Evolutionary conservation across 2,888 invertebrate species (phyloP), one percentile per base, ranked within the genome.

Genomic region (Apamea anceps): DNA sequence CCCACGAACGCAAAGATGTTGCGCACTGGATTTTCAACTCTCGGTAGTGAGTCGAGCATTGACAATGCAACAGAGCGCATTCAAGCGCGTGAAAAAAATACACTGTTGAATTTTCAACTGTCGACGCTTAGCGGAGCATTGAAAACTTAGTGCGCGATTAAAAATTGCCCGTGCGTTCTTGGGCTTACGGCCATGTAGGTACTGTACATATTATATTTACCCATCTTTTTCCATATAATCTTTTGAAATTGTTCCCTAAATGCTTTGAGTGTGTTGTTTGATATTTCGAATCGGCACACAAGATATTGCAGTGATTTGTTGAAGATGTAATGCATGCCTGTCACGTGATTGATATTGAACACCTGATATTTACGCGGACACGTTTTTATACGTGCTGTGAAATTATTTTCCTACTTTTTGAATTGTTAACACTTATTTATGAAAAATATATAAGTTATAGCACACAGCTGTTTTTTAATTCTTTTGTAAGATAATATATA

Each of bases 401-500:
- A 75, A 81, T 84, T 85, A 84, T 86, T 89, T 88, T 90, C 82
- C 83, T 89, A 90, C 87, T 89, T 89, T 90, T 90, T 84, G 82
- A 78, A 90, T 91, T 90, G 88, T 90, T 91, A 89, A 77, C 90
- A 91, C 89, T 86, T 85, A 87, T 91, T 90, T 91, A 88, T 87
- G 78, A 90, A 91, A 80, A 81, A 90, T 85, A 89, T 89, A 91
- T 90, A 85, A 86, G 86, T 89, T 92, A 89, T 85, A 90, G 90
- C 92, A 92, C 90, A 72, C n/a, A 25, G 25, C 62, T 86, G 85
- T 72, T 81, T 85, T 84, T 72, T 65, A 66, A 37, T 67, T 60
- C 0, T 57, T 37, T 45, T 48, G 0, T 28, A 1, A 10, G 32
- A 32, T 32, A 1, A 32, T 32, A 32, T n/a, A n/a, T n/a, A n/a